Conservation (phyloP, 2,888 invertebrate species). For the Idaea dimidiata region DNA sequence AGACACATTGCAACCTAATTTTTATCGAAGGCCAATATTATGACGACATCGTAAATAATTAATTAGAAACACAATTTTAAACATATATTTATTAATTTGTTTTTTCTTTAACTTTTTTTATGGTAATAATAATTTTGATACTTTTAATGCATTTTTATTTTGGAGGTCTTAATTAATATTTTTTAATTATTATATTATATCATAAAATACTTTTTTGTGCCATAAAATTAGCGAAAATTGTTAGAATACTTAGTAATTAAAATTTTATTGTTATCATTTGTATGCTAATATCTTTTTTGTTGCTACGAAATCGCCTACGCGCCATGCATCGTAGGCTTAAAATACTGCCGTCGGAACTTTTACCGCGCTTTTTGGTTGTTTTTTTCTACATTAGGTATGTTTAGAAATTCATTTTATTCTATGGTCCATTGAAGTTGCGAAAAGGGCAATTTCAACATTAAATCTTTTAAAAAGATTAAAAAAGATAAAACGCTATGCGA, state of each 20-base stretch:
- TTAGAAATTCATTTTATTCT: not conserved
- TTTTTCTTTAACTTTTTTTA: not conserved
- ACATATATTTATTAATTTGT: not conserved
- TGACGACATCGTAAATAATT: conserved; percentile 39
- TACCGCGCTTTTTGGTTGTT: conserved; percentile 24
- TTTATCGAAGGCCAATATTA: conserved; percentile 72
- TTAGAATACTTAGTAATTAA: not conserved
- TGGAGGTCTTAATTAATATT: not conserved
- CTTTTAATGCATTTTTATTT: not conserved
- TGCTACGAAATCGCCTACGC: conserved; percentile 32
- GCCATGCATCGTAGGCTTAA: conserved; percentile 65
- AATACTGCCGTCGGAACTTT: conserved; percentile 71
- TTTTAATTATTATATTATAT: conserved; percentile 5
- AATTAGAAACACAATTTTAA: not conserved
- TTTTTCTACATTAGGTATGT: not conserved
- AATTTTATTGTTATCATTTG: not conserved
- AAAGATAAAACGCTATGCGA: too few species aligned
- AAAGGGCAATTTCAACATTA: too few species aligned
- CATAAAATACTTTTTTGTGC: not conserved
- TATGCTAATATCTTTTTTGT: not conserved
- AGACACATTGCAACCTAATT: conserved; percentile 74
- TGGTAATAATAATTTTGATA: not conserved
- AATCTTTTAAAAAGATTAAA: too few species aligned
- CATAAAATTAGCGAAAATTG: not conserved
- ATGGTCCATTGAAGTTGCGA: not conserved